phyloP scores from a whole-genome alignment of 2,113 vertebrate genomes.

The Aegotheles bennettii region DNA sequence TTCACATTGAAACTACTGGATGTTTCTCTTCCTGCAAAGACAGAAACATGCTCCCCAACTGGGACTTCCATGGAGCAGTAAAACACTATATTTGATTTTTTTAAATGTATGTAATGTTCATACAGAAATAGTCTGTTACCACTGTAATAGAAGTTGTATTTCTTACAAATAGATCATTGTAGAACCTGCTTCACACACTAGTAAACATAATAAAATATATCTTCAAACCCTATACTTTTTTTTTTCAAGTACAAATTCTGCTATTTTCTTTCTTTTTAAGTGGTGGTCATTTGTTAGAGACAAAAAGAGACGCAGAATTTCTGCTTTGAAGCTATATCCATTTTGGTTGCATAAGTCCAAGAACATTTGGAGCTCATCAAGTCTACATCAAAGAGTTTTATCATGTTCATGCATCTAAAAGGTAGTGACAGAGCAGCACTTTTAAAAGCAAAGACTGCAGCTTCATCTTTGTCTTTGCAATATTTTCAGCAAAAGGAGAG shows the following conservation, averaged over 20 bases:
- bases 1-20: neutral
- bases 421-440: neutral
- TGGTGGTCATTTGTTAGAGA: neutral
- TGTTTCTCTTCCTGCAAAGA: neutral
- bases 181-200: neutral
- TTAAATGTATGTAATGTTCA: neutral
- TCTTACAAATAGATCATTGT: neutral
- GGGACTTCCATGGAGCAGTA: neutral
- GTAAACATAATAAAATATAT: neutral
- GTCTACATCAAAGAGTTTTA: slow-evolving; percentile 53
- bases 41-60: fast-evolving
- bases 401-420: neutral
- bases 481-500: neutral
- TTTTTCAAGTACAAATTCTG: neutral
- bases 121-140: neutral
- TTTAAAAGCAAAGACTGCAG: neutral
- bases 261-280: neutral
- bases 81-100: neutral
- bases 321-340: slow-evolving; percentile 49
- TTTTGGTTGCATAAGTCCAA: slow-evolving; percentile 17
- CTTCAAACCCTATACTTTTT: neutral
- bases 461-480: neutral
- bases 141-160: neutral
- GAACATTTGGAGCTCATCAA: slow-evolving; percentile 38
- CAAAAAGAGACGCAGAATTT: neutral